These are phyloP conservation scores for Teleogryllus occipitalis DNA, from an alignment of 1,140 invertebrate genomes.

Conservation along the genomic window DNA sequence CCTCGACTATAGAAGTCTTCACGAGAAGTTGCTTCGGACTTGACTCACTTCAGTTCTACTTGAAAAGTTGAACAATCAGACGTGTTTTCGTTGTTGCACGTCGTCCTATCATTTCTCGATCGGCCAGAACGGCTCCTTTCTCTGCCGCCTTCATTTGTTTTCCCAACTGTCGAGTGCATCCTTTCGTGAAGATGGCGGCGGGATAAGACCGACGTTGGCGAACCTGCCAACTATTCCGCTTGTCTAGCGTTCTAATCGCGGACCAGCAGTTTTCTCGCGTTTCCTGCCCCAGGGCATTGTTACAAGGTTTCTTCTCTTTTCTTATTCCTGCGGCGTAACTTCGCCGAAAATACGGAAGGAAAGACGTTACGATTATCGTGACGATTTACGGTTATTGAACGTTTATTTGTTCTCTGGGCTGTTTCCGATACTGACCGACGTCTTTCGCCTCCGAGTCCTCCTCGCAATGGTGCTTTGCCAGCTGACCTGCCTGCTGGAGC, in stretches of 20 bases:
- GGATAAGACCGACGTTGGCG: neutral
- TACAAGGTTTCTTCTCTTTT: neutral
- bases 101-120: neutral
- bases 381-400: neutral
- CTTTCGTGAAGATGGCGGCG: neutral
- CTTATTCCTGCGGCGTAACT: neutral
- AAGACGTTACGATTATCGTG: neutral
- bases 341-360: neutral
- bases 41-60: neutral
- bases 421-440: neutral
- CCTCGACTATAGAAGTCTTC: neutral
- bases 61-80: neutral
- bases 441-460: too few relatives aligned
- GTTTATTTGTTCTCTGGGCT: neutral
- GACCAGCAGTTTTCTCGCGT: neutral
- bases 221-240: neutral
- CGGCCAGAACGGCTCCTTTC: neutral
- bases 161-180: constrained; percentile 3
- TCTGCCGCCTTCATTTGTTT: neutral
- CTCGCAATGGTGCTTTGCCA: too few relatives aligned
- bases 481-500: too few relatives aligned
- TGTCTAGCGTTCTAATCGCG: neutral
- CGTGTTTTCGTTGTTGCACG: neutral
- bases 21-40: neutral
- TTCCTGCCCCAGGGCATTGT: neutral